A percentile compares a stretch with the other conserved stretches of the same genome.
phyloP scores from a whole-genome alignment of 1,140 invertebrate species.

The Holcopasites calliopsidis region DNA sequence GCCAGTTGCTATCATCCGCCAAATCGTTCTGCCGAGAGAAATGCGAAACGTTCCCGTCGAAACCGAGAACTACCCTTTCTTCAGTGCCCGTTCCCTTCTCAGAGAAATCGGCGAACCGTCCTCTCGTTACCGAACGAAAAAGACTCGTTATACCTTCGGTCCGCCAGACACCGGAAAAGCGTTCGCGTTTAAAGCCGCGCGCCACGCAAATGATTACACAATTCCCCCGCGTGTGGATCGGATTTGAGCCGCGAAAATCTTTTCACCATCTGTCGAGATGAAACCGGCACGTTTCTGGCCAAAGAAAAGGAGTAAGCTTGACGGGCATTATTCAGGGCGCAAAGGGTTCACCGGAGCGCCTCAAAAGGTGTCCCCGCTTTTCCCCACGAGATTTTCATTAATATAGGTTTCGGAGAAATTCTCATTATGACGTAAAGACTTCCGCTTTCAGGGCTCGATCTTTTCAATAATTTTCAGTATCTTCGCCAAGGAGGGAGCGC shows the following conservation, averaged over 20 bases:
- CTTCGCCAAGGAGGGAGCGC: neutral
- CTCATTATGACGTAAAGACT: neutral
- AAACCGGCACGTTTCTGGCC: neutral
- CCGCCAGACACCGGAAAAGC: slow-evolving; percentile 12
- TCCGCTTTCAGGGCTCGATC: neutral
- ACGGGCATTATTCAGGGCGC: neutral
- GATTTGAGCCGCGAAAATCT: slow-evolving; percentile 25
- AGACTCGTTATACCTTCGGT: slow-evolving; percentile 24
- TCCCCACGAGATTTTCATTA: neutral
- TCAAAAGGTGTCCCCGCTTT: neutral
- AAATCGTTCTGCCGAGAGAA: slow-evolving; percentile 28
- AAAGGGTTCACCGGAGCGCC: neutral
- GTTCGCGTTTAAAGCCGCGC: slow-evolving; percentile 5
- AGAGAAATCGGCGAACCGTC: slow-evolving; percentile 33
- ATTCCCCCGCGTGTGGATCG: neutral
- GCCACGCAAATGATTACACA: slow-evolving; percentile 5
- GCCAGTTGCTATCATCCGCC: slow-evolving; percentile 17
- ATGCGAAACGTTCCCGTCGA: neutral
- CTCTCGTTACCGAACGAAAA: slow-evolving; percentile 39
- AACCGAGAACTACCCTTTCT: slow-evolving; percentile 10
- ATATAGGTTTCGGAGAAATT: neutral
- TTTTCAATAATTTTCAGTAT: slow-evolving; percentile 17
- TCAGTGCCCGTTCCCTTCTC: slow-evolving; percentile 21
- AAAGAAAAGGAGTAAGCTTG: neutral
- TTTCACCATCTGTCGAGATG: neutral